A percentile compares a stretch with the other conserved stretches of the same genome.
Evolutionary conservation across 2,888 invertebrate species (phyloP).

Genomic region (Xestia rhomboidea): DNA sequence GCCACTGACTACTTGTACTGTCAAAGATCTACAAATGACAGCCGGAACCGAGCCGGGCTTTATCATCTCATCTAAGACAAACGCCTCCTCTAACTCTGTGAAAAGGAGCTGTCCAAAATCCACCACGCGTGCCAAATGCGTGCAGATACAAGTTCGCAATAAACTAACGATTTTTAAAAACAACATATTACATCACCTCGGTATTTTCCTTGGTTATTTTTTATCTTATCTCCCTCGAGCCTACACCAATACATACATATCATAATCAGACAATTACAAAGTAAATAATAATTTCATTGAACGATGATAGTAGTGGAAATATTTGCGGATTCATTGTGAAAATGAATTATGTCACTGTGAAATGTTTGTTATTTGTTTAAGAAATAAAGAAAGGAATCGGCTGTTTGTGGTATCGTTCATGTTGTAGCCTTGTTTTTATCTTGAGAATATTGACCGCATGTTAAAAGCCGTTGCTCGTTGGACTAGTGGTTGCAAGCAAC

Average conservation of each 20-base stretch:
- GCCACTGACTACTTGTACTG: too few relatives aligned
- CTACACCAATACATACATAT: slow-evolving; percentile 2
- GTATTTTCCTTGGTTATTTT: slow-evolving; percentile 27
- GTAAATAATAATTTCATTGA: slow-evolving; percentile 41
- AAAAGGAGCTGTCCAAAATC: too few relatives aligned
- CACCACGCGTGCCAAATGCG: too few relatives aligned
- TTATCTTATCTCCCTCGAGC: slow-evolving; percentile 8
- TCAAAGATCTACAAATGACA: too few relatives aligned
- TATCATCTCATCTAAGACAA: too few relatives aligned
- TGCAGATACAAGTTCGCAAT: neutral
- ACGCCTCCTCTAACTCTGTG: too few relatives aligned
- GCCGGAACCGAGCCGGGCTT: too few relatives aligned
- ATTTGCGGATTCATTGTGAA: slow-evolving; percentile 25
- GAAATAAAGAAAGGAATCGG: neutral
- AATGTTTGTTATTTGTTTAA: slow-evolving; percentile 14
- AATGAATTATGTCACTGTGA: slow-evolving; percentile 8
- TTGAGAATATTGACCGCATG: neutral
- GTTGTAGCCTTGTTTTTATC: slow-evolving; percentile 11
- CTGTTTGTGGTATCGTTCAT: neutral
- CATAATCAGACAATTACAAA: neutral
- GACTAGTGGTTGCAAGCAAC: too few relatives aligned
- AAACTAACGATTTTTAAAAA: neutral
- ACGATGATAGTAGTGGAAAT: slow-evolving; percentile 22
- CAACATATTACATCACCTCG: slow-evolving; percentile 17
- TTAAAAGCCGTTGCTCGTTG: neutral